phyloP scores from a whole-genome alignment of 30 jellyfish, hydroid and myxozoan species.

The Turritopsis dohrnii region DNA sequence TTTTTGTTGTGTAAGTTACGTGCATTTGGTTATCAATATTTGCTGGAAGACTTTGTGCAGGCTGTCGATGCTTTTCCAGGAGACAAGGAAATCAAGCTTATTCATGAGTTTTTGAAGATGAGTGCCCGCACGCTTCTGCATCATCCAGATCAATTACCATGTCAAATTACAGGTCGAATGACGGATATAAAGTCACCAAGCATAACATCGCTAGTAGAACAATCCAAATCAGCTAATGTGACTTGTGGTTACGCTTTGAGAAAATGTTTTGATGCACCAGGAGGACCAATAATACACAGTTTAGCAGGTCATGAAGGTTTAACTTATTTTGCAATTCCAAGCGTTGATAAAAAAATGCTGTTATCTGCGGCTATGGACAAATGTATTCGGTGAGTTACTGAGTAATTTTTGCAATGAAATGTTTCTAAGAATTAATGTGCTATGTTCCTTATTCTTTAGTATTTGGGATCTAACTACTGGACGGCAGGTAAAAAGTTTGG shows the following conservation, averaged over 20 bases:
- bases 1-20: constrained; percentile 49
- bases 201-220: constrained; percentile 31
- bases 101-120: constrained; percentile 55
- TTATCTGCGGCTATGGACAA: constrained; percentile 54
- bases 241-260: constrained; percentile 56
- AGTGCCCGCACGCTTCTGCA: constrained; percentile 40
- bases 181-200: constrained; percentile 16
- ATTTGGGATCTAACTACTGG: constrained; percentile 67
- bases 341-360: constrained; percentile 42
- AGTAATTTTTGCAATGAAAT: background rate
- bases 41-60: constrained; percentile 53
- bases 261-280: constrained; percentile 73
- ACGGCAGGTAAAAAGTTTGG: constrained; percentile 39
- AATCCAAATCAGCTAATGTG: constrained; percentile 40
- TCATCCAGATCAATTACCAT: constrained; percentile 64
- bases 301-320: constrained; percentile 64
- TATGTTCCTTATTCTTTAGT: constrained; percentile 20
- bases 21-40: constrained; percentile 47
- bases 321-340: constrained; percentile 34
- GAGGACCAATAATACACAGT: constrained; percentile 64
- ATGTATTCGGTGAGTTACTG: constrained; percentile 35
- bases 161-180: constrained; percentile 57
- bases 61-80: constrained; percentile 41
- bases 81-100: constrained; percentile 49
- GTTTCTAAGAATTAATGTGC: background rate